phyloP scores from a whole-genome alignment of 2,888 invertebrate genomes.

The Rhaphigaster nebulosa region DNA sequence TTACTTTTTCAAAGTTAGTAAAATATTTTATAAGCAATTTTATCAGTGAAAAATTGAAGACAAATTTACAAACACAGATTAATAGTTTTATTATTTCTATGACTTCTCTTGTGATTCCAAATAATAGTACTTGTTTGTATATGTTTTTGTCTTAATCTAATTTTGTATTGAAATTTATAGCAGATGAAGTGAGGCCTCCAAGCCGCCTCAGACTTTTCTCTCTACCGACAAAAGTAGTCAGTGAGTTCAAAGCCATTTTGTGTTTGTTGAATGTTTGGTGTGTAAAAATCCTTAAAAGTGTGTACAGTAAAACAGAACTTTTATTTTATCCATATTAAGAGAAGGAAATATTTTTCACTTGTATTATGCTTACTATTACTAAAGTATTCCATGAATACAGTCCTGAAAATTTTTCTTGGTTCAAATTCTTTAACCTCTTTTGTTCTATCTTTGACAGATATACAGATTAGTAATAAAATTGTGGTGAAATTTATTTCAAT shows the following conservation, averaged over 20 bases:
- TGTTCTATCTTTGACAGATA: too few relatives aligned
- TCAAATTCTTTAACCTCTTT: too few relatives aligned
- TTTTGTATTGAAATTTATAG: conserved; percentile 60
- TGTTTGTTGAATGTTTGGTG: conserved; percentile 1
- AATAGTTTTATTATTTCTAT: neutral
- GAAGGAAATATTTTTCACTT: neutral
- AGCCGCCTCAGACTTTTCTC: conserved; percentile 68
- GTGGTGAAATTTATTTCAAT: too few relatives aligned
- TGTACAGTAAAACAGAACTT: neutral
- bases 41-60: neutral
- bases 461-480: too few relatives aligned
- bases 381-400: neutral
- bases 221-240: conserved; percentile 68
- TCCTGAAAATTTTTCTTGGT: too few relatives aligned
- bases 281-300: neutral
- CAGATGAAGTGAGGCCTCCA: conserved; percentile 65
- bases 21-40: neutral
- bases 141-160: neutral
- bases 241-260: conserved; percentile 60
- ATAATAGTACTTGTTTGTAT: neutral
- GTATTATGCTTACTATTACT: neutral
- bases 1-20: neutral
- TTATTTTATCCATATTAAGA: neutral
- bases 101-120: neutral
- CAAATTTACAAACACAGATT: neutral